These are phyloP conservation scores for Orthosia gracilis DNA, from an alignment of 2,888 invertebrate species.

Conservation along the genomic window DNA sequence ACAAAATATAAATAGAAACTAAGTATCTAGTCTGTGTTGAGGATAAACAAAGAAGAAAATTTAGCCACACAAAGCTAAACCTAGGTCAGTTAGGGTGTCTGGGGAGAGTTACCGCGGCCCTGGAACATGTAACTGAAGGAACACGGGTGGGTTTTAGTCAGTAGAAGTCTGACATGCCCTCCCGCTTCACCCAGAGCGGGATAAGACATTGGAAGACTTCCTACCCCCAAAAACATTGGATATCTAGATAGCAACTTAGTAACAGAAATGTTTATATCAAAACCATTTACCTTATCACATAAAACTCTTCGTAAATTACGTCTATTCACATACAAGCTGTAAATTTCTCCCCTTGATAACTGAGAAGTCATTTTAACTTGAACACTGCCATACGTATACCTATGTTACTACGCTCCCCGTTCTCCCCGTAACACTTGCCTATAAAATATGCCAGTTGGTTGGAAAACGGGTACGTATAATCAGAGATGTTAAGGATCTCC, in stretches of 20 bases:
- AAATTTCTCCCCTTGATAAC: conserved; percentile 61
- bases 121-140: too few species aligned
- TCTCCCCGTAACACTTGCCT: conserved; percentile 36
- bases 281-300: conserved; percentile 18
- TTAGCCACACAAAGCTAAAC: neutral
- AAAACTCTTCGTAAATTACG: conserved; percentile 42
- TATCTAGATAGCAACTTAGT: neutral
- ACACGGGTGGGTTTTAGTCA: too few species aligned
- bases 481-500: too few species aligned
- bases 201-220: too few species aligned
- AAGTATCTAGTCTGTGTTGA: neutral
- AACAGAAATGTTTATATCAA: neutral
- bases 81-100: neutral
- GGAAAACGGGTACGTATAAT: conserved; percentile 29
- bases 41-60: neutral
- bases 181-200: too few species aligned
- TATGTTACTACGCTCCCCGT: conserved; percentile 15
- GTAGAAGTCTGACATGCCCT: too few species aligned
- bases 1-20: neutral
- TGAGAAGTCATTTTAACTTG: conserved; percentile 64
- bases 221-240: too few species aligned
- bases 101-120: too few species aligned
- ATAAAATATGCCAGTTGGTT: conserved; percentile 54
- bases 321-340: conserved; percentile 46
- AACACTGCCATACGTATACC: conserved; percentile 40